These are phyloP conservation scores for Sorex fumeus DNA, from an alignment of 2,113 vertebrate species.

Conservation along the genomic window DNA sequence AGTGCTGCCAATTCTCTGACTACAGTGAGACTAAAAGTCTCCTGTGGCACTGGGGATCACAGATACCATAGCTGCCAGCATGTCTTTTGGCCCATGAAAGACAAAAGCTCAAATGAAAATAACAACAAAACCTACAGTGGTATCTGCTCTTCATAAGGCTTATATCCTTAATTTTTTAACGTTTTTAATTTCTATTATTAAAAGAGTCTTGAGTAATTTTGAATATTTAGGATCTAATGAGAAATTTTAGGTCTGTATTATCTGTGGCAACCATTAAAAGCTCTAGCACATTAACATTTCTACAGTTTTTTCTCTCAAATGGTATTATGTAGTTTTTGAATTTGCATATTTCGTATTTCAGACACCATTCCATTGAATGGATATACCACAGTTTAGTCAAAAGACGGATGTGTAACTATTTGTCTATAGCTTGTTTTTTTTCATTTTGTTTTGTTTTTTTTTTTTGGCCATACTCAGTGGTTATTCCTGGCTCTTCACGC, in stretches of 20 bases:
- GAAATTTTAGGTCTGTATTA: slow-evolving; percentile 30
- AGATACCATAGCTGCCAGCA: no score
- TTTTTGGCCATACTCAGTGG: no score
- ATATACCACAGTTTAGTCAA: neutral
- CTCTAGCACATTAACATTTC: neutral
- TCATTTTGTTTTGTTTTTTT: no score
- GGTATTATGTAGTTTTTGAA: neutral
- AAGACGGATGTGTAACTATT: neutral
- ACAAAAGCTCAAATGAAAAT: neutral
- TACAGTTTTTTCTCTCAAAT: neutral
- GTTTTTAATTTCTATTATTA: slow-evolving; percentile 42
- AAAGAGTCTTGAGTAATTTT: neutral
- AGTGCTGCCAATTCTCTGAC: no score
- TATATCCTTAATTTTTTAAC: neutral
- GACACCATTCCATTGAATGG: neutral
- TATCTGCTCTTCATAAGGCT: slow-evolving; percentile 16
- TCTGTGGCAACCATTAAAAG: neutral
- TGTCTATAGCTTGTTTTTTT: no score
- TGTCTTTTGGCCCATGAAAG: no score
- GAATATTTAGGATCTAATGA: neutral
- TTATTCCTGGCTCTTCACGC: no score
- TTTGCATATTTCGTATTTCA: neutral
- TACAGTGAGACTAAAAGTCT: no score
- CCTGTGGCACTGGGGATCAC: no score
- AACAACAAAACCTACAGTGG: neutral